A percentile compares a stretch with the other conserved stretches of the same genome.
Evolutionary conservation across 2,888 invertebrate genomes (phyloP).

Genomic region (Digitonthophagus gazella): DNA sequence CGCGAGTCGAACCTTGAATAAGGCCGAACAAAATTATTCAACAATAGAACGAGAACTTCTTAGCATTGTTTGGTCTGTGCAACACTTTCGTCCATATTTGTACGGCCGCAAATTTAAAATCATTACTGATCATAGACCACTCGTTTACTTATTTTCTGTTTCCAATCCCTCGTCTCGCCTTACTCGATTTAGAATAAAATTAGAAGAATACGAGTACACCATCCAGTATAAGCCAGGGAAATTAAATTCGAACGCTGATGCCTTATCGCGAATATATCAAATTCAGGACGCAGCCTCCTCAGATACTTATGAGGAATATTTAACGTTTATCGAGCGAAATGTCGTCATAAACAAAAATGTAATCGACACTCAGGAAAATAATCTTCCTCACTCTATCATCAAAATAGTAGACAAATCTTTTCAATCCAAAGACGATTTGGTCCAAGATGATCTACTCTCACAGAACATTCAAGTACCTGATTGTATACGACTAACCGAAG

Average conservation of each 20-base stretch:
- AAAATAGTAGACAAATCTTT: too few species aligned
- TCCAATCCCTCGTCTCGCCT: constrained; percentile 35
- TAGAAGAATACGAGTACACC: constrained; percentile 38
- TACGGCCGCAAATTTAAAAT: constrained; percentile 38
- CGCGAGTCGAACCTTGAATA: constrained; percentile 35
- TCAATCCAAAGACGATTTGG: too few species aligned
- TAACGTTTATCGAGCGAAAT: too few species aligned
- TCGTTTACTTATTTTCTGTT: constrained; percentile 32
- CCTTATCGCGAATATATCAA: too few species aligned
- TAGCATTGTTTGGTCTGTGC: constrained; percentile 36
- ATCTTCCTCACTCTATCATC: too few species aligned
- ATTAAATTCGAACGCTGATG: constrained; percentile 32
- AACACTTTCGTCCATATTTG: constrained; percentile 39
- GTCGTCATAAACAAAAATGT: too few species aligned
- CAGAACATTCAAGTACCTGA: too few species aligned
- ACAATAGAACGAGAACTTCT: constrained; percentile 38
- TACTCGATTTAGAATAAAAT: constrained; percentile 37
- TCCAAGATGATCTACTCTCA: too few species aligned
- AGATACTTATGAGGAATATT: too few species aligned
- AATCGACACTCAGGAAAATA: too few species aligned
- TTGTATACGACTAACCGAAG: too few species aligned
- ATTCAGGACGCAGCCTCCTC: too few species aligned
- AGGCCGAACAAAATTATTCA: constrained; percentile 35
- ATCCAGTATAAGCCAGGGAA: constrained; percentile 35
- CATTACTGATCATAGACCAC: constrained; percentile 41